Base-by-base conservation (phyloP, 2,113 vertebrate genomes). In the Beaufortia kweichowensis region DNA sequence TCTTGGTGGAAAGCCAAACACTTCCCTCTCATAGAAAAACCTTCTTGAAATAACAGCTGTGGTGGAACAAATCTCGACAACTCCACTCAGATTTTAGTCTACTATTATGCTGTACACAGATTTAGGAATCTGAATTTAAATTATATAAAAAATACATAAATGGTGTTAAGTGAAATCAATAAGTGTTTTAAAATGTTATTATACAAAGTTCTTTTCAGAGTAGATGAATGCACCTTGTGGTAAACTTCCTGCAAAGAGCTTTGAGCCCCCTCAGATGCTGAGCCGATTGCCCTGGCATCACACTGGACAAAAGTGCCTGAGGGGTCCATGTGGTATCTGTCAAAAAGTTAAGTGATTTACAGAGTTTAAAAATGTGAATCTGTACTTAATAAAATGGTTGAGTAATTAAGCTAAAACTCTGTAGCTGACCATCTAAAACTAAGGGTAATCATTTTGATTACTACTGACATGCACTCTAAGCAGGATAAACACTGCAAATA, bases 231-330 rank as follows among this genome's bases (percentile, higher is more conserved):
- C 90, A 99, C 97, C 95, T 98, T 98, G 84, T 98, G 97, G 87
- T 99, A 99, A 84, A 98, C 95, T 86, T 98, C 97, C 31, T 99
- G 97, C 84, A 99, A 90, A 19, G 97, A 98, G 88, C 97, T 99
- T 91, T 99, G 97, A 4, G 97, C 97, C 0, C 97, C 97, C 84
- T 99, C 97, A 0, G 97, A 99, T 24, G 97, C 97, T 2, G 97
- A 99, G 79, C 97, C 97, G 6, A 98, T 99, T 6, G 97, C 97
- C 82, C 95, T 91, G 77, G 97, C 97, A 28, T 98, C 97, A n/a
- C 97, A 99, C 86, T 97, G 96, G 67, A 99, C 97, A 75, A 99
- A 99, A 0, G 97, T 99, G 65, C 97, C 97, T 6, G 97, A 99
- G 0, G 97, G 97, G 79, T 99, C 97, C 97, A 98, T 99, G 87